These are phyloP conservation scores for Drosophila nannoptera DNA, from an alignment of 1,140 invertebrate species.

Conservation along the genomic window DNA sequence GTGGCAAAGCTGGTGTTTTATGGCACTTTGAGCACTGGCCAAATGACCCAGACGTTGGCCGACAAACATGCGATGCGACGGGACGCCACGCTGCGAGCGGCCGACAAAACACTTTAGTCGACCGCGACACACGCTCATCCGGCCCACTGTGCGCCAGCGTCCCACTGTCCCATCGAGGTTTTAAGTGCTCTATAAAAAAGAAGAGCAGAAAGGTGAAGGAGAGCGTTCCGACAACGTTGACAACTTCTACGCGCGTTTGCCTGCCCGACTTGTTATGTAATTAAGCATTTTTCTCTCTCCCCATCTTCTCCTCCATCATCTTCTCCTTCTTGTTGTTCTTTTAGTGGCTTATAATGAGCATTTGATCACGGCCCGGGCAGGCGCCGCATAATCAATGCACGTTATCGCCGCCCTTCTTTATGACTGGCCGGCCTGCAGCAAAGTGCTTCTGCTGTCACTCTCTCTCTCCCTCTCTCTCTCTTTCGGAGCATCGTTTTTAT, in stretches of 20 bases:
- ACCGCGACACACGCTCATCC: constrained; percentile 4
- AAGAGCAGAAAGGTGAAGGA: constrained; percentile 16
- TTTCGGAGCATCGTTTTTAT: constrained; percentile 19
- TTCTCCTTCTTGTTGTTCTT: constrained; percentile 1
- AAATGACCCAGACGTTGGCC: constrained; percentile 38
- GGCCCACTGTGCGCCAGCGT: constrained; percentile 1
- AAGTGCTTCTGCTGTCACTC: not conserved
- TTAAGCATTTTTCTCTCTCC: constrained; percentile 29
- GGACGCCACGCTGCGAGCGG: constrained; percentile 10
- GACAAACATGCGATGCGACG: constrained; percentile 27
- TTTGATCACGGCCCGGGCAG: constrained; percentile 42
- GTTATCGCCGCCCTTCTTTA: constrained; percentile 29
- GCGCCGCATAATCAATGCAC: constrained; percentile 40
- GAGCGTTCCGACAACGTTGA: constrained; percentile 31
- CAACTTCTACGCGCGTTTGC: constrained; percentile 27
- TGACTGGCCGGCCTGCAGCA: constrained; percentile 11
- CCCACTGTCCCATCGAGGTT: constrained; percentile 10
- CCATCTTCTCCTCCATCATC: not conserved
- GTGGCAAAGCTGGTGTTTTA: constrained; percentile 19
- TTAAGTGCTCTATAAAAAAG: constrained; percentile 41
- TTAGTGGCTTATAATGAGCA: constrained; percentile 45
- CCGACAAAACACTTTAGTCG: constrained; percentile 38
- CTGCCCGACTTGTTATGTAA: constrained; percentile 30
- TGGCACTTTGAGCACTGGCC: constrained; percentile 35
- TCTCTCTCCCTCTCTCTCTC: not conserved